These are phyloP conservation scores for Leptodactylus fuscus DNA, from an alignment of 2,113 vertebrate species.

Conservation along the genomic window DNA sequence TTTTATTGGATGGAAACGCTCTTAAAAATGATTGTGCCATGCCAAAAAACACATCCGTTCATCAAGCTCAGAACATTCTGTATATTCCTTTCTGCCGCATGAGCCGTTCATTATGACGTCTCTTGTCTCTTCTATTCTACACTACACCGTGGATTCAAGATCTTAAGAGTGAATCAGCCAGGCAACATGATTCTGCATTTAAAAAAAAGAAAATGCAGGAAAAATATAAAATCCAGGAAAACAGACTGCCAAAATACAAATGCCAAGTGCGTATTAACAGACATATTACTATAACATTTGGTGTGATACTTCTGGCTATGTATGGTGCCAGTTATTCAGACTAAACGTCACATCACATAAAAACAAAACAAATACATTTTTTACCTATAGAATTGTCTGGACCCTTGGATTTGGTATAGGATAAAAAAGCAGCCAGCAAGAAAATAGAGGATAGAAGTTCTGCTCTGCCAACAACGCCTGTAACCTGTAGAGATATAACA, in stretches of 20 bases:
- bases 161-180: not conserved
- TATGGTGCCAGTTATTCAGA: not conserved
- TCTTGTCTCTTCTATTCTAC: too few species aligned
- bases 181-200: not conserved
- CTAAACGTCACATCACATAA: not conserved
- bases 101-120: not conserved
- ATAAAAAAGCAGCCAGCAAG: slow-evolving; percentile 92
- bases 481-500: slow-evolving; percentile 79
- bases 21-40: not conserved
- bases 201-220: not conserved
- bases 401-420: slow-evolving; percentile 93
- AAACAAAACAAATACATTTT: not conserved
- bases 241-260: too few species aligned
- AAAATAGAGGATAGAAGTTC: slow-evolving; percentile 97
- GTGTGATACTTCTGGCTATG: not conserved
- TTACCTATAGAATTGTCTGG: slow-evolving; percentile 91
- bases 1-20: not conserved
- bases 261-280: not conserved
- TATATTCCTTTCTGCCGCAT: not conserved
- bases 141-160: not conserved
- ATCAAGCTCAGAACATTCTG: not conserved
- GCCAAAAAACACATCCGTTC: not conserved
- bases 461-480: slow-evolving; percentile 95
- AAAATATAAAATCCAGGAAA: too few species aligned
- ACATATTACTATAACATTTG: not conserved